Evolutionary conservation across 1,140 invertebrate species (phyloP).

Genomic region (Drosophila malerkotliana): DNA sequence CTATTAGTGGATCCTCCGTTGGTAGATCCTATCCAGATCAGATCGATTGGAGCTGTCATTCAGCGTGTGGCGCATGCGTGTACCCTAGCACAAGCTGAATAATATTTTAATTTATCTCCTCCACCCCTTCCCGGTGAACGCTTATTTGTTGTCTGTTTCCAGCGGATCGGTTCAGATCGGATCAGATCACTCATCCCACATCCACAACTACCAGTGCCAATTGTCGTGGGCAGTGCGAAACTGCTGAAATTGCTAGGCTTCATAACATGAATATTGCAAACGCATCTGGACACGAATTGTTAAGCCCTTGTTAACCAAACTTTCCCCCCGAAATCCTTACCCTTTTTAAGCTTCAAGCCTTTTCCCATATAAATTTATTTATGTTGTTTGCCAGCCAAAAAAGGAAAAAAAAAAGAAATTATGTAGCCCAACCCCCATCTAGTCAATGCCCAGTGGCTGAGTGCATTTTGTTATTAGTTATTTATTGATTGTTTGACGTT

Average conservation of each 20-base stretch:
- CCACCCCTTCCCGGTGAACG: constrained; percentile 30
- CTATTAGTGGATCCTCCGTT: background rate
- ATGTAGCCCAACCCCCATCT: constrained; percentile 38
- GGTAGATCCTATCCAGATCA: constrained; percentile 20
- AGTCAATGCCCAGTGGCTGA: constrained; percentile 72
- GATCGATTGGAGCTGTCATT: constrained; percentile 36
- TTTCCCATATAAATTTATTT: constrained; percentile 37
- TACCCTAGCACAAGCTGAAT: constrained; percentile 49
- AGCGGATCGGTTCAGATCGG: constrained; percentile 34
- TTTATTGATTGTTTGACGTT: constrained; percentile 60
- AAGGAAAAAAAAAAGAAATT: constrained; percentile 20
- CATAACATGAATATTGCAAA: constrained; percentile 5
- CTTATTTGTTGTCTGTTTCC: constrained; percentile 78
- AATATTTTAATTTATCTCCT: constrained; percentile 47
- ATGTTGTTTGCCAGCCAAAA: constrained; percentile 54
- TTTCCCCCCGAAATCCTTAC: background rate
- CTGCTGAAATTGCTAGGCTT: constrained; percentile 34
- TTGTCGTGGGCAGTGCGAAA: constrained; percentile 32
- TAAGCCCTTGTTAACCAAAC: constrained; percentile 14
- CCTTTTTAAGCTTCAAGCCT: constrained; percentile 15
- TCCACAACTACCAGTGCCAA: constrained; percentile 66
- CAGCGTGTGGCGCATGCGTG: constrained; percentile 52
- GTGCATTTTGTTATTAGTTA: constrained; percentile 81
- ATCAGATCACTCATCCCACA: constrained; percentile 16
- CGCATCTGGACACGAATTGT: constrained; percentile 12